Evolutionary conservation across 2,888 invertebrate species (phyloP), one percentile per base, ranked within the genome.

Genomic region (Laspeyria flexula): DNA sequence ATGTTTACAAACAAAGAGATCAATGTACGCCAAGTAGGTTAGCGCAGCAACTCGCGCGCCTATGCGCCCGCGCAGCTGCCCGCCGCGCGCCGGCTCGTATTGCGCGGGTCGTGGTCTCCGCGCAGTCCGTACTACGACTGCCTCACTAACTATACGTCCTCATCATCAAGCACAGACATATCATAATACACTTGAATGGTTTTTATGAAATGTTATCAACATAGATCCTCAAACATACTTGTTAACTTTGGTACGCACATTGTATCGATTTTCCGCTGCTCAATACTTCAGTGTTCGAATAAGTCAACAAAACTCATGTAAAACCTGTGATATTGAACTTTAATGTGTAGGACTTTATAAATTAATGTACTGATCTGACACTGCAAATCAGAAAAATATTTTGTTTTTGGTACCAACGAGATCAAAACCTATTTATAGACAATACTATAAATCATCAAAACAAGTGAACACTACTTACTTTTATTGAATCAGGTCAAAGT

Each of bases 1-100:
- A 85, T 92, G 92, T 92, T 93, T 92, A 92, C 89, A 91, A 93
- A 93, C 92, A 93, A 91, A 86, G 85, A 90, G 92, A 92, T 88
- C 92, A 93, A 92, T 79, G 92, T 75, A 81, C 92, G 82, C 80
- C 77, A 93, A 91, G 90, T 93, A 91, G 92, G 92, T 90, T 90
- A 90, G 67, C 83, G 78, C 85, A 81, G 81, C 80, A 71, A 69
- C 73, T 75, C 73, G 80, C 79, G n/a, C n/a, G n/a, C 55, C 66
- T 55, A 73, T 71, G 79, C 76, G 75, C 65, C 58, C 58, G 68
- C 65, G 63, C 62, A 58, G 69, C 63, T 61, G 64, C 51, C 67
- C 78, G 75, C 78, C 74, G 77, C 79, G 65, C 56, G 43, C 60
- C 67, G 63, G 70, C 65, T 68, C 75, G 76, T 88, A 77, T 90